phyloP scores from a whole-genome alignment of 1,140 invertebrate species.

The Bicyclus anynana region DNA sequence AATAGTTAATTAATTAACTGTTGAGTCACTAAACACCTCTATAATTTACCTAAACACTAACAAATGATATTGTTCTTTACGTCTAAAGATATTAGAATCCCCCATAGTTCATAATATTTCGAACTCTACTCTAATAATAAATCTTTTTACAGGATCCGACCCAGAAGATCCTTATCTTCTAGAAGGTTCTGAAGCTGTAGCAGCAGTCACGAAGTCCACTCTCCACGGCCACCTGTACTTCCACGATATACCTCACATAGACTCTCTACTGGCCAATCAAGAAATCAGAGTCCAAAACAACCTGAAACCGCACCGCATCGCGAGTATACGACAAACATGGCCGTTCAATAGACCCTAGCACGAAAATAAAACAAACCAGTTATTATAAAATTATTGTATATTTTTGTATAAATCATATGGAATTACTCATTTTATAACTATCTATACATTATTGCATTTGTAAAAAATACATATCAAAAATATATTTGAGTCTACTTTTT shows the following conservation, averaged over 20 bases:
- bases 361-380: slow-evolving; percentile 12
- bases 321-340: slow-evolving; percentile 78
- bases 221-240: slow-evolving; percentile 79
- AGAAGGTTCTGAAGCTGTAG: slow-evolving; percentile 74
- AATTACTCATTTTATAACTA: slow-evolving; percentile 19
- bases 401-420: slow-evolving; percentile 18
- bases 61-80: too few species aligned
- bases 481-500: slow-evolving; percentile 13
- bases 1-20: too few species aligned
- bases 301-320: slow-evolving; percentile 77
- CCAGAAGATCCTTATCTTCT: slow-evolving; percentile 74
- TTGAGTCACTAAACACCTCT: too few species aligned
- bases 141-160: slow-evolving; percentile 34
- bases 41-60: too few species aligned
- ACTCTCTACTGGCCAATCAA: slow-evolving; percentile 79
- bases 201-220: slow-evolving; percentile 72
- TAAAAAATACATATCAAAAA: slow-evolving; percentile 18
- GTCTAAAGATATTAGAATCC: too few species aligned
- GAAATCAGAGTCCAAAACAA: slow-evolving; percentile 78
- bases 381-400: slow-evolving; percentile 4
- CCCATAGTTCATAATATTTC: too few species aligned
- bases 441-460: slow-evolving; percentile 14
- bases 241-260: slow-evolving; percentile 80
- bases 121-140: too few species aligned
- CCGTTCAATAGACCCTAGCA: slow-evolving; percentile 75